phyloP scores from a whole-genome alignment of 2,888 invertebrate genomes.

The Oxytorus armatus region DNA sequence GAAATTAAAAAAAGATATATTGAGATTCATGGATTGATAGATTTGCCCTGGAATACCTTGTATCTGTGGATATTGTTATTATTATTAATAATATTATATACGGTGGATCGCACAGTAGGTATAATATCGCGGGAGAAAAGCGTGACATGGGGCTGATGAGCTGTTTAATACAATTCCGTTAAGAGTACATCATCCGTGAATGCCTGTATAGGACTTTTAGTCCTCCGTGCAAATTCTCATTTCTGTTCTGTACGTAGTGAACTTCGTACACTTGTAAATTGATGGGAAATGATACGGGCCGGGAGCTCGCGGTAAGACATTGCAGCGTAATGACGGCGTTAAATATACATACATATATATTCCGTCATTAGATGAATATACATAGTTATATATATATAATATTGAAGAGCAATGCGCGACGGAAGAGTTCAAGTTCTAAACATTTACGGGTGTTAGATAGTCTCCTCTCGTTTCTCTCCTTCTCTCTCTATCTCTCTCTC shows the following conservation, averaged over 20 bases:
- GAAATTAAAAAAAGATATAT: too few species aligned
- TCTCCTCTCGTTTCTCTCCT: slow-evolving; percentile 34
- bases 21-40: too few species aligned
- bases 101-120: not conserved
- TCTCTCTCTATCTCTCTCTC: slow-evolving; percentile 24
- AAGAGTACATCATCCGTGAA: slow-evolving; percentile 33
- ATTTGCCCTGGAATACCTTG: too few species aligned
- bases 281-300: slow-evolving; percentile 58
- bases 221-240: slow-evolving; percentile 47
- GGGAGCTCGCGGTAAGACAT: slow-evolving; percentile 48
- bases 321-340: slow-evolving; percentile 40
- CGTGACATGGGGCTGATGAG: slow-evolving; percentile 48
- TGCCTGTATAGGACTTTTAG: not conserved
- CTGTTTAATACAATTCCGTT: slow-evolving; percentile 61
- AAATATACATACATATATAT: slow-evolving; percentile 2
- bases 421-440: slow-evolving; percentile 56
- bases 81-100: not conserved
- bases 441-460: slow-evolving; percentile 57
- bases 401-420: slow-evolving; percentile 34
- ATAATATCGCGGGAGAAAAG: slow-evolving; percentile 10
- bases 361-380: slow-evolving; percentile 11
- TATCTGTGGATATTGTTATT: too few species aligned
- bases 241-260: slow-evolving; percentile 37
- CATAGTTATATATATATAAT: not conserved
- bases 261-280: slow-evolving; percentile 66